These are phyloP conservation scores for Eilema depressum DNA, from an alignment of 2,888 invertebrate species.

Conservation along the genomic window DNA sequence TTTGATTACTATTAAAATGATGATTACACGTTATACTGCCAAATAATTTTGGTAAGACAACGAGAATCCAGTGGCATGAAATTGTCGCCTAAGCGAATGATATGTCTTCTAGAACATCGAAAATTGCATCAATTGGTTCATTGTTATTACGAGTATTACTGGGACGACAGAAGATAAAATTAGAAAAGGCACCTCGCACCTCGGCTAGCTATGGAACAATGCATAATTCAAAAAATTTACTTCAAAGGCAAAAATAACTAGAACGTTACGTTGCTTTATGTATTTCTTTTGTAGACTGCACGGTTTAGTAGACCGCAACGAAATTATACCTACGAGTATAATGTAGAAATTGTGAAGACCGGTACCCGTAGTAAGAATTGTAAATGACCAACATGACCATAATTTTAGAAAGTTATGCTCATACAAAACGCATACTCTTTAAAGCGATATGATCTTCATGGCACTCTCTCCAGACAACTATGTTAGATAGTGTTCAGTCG, in stretches of 20 bases:
- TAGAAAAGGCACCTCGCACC: not conserved
- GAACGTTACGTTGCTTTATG: slow-evolving; percentile 9
- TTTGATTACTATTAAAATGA: not conserved
- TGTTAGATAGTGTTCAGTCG: not conserved
- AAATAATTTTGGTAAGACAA: no score
- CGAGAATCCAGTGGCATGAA: no score
- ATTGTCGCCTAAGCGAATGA: no score
- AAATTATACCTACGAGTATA: slow-evolving; percentile 7
- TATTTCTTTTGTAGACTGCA: slow-evolving; percentile 1
- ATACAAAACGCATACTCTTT: slow-evolving; percentile 6
- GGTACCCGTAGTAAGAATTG: slow-evolving; percentile 3
- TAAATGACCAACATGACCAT: slow-evolving; percentile 6
- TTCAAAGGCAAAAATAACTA: slow-evolving; percentile 26
- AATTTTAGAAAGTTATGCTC: slow-evolving; percentile 11
- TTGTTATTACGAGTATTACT: not conserved
- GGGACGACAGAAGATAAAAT: not conserved
- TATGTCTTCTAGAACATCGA: not conserved
- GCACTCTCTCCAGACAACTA: not conserved
- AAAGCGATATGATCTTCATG: not conserved
- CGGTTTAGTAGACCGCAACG: slow-evolving; percentile 11
- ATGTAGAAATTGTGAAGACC: slow-evolving; percentile 13
- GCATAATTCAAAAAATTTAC: not conserved
- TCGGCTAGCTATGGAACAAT: slow-evolving; percentile 15
- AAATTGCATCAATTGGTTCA: not conserved
- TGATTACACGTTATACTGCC: not conserved